phyloP scores from a whole-genome alignment of 1,140 invertebrate genomes.

The Drosophila parvula region DNA sequence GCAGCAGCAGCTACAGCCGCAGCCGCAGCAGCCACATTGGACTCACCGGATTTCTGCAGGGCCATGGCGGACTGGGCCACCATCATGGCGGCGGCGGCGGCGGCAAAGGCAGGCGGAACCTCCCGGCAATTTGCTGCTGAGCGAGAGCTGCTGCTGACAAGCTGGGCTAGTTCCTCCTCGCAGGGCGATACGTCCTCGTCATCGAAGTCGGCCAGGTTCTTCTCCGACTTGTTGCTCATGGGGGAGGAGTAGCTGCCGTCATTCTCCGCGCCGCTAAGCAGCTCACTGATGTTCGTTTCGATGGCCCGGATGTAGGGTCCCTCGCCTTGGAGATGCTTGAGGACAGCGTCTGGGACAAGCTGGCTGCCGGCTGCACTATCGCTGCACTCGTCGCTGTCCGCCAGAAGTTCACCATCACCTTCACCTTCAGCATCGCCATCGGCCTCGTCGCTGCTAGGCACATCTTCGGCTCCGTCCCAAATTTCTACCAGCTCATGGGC shows the following conservation, averaged over 20 bases:
- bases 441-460: slow-evolving; percentile 72
- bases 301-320: slow-evolving; percentile 81
- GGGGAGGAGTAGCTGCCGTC: slow-evolving; percentile 92
- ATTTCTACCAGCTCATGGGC: slow-evolving; percentile 82
- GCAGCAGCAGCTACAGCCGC: slow-evolving; percentile 73
- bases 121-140: slow-evolving; percentile 54
- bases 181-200: slow-evolving; percentile 95
- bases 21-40: slow-evolving; percentile 70
- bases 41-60: slow-evolving; percentile 74
- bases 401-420: slow-evolving; percentile 70
- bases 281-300: slow-evolving; percentile 86
- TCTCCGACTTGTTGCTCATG: slow-evolving; percentile 96
- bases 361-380: slow-evolving; percentile 69
- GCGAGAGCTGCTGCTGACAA: slow-evolving; percentile 60
- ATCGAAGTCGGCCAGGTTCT: slow-evolving; percentile 97
- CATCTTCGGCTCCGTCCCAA: slow-evolving; percentile 80
- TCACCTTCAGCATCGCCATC: slow-evolving; percentile 75
- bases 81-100: slow-evolving; percentile 76
- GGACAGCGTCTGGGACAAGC: slow-evolving; percentile 70
- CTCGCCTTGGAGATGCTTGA: slow-evolving; percentile 79
- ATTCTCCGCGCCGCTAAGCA: slow-evolving; percentile 89
- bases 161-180: slow-evolving; percentile 90
- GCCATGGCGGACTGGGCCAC: slow-evolving; percentile 80
- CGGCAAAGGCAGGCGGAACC: slow-evolving; percentile 75
- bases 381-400: slow-evolving; percentile 83